Evolutionary conservation across 2,888 invertebrate species (phyloP), one percentile per base, ranked within the genome.

Genomic region (Antheraea yamamai): DNA sequence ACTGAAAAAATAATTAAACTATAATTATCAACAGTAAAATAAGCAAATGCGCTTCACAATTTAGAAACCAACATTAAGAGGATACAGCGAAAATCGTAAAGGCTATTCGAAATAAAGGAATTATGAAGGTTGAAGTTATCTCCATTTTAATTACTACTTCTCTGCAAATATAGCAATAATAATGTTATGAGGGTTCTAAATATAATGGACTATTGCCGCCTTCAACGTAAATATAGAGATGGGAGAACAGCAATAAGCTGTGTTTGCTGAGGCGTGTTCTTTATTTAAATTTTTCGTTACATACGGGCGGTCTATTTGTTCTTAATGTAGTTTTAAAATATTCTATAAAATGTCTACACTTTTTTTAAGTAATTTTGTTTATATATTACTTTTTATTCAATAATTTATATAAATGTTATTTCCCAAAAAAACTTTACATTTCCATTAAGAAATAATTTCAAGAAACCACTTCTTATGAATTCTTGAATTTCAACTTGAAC

Each of bases 261-360:
- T 91, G 87, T 92, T 91, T 92, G 90, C 81, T 82, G 86, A 89
- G 85, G 83, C 84, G 83, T 85, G 88, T 87, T 90, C 90, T 89
- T 89, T 88, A 90, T 91, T 90, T 85, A 89, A 89, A 89, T 87
- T 86, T 77, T 81, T 79, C 78, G 61, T 55, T 61, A 77, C 78
- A 89, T 79, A 89, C 90, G 80, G 74, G 88, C 87, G 75, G 74
- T 79, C 83, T 26, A 12, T 8, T 20, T 47, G 58, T 74, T 55
- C 6, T 35, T 18, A 58, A 77, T 78, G 23, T 23, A 6, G n/a
- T 61, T 23, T 20, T 18, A 55, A 55, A 55, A 1, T 16, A 39
- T 39, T 4, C 35, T 39, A 2, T 7, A 39, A 39, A 0, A 39
- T 39, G 2, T 39, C 35, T 7, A 39, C 35, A 4, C 35, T 4